Evolutionary conservation across 1,140 invertebrate genomes (phyloP), one percentile per base, ranked within the genome.

Genomic region (Luehdorfia chinensis): DNA sequence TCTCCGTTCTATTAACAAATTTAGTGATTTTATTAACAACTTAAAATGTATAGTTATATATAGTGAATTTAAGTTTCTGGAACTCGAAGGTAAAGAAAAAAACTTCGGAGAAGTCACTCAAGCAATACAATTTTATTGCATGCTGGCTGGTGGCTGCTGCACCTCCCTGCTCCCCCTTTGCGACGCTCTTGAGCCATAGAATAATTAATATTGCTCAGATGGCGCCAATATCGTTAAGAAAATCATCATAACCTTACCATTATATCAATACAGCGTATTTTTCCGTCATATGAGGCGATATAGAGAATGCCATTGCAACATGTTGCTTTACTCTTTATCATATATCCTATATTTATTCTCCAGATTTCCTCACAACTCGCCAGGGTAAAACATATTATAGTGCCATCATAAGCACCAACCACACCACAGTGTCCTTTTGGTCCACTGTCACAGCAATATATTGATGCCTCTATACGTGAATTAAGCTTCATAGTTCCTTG

Each of bases 231-330:
- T n/a, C n/a, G n/a, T n/a, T n/a, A n/a, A n/a, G n/a, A n/a, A n/a
- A n/a, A n/a, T n/a, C n/a, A n/a, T n/a, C n/a, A n/a, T n/a, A n/a
- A n/a, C 59, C 57, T 43, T 89, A 92, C 92, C 74, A 86, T 33
- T 12, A 87, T 59, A 68, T 88, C 75, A 49, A 94, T 66, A 54
- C 89, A 90, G 59, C 92, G 90, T 9, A 94, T 54, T 62, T 86
- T 68, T 30, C 89, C 88, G 68, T 94, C 92, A 70, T 94, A 94
- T 21, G 93, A 91, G 9, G 93, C 93, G 55, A 93, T 77, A 65
- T 90, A 90, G 23, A 93, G 67, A 3, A 59, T 53, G 44, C 66
- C 70, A 9, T 75, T 71, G 47, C 74, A 84, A 48, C 79, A 70
- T 33, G 87, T 61, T 3, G 91, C 91, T 59, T 91, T 91, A 66